These are phyloP conservation scores for Andrena haemorrhoa DNA, from an alignment of 2,888 invertebrate species.

Conservation along the genomic window DNA sequence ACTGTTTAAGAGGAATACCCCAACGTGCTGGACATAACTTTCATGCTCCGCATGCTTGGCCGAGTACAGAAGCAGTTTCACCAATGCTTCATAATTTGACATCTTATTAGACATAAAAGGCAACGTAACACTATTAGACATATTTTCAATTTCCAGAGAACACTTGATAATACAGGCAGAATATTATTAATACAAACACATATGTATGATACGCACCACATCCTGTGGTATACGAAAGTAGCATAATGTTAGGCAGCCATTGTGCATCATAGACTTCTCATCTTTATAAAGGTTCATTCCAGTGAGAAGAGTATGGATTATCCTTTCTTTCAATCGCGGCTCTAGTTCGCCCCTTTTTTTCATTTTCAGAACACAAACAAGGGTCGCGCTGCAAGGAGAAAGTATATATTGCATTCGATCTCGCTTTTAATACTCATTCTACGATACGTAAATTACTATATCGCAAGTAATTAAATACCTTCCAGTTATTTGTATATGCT, in stretches of 20 bases:
- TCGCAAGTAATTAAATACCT: slow-evolving; percentile 86
- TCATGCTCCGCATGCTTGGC: slow-evolving; percentile 93
- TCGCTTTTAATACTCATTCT: background rate
- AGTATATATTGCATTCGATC: background rate
- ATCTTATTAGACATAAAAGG: slow-evolving; percentile 86
- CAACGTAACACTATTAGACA: slow-evolving; percentile 6
- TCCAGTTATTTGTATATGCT: slow-evolving; percentile 96
- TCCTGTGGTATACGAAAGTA: slow-evolving; percentile 98
- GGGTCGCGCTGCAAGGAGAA: slow-evolving; percentile 90
- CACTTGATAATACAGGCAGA: background rate
- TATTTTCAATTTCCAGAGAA: background rate
- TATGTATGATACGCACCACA: slow-evolving; percentile 89
- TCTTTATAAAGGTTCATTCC: slow-evolving; percentile 95
- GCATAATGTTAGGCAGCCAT: slow-evolving; percentile 97
- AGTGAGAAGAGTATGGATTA: slow-evolving; percentile 93
- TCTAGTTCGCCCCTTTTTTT: slow-evolving; percentile 91
- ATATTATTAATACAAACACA: slow-evolving; percentile 1
- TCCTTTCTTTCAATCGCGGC: slow-evolving; percentile 90
- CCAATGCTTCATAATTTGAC: slow-evolving; percentile 95
- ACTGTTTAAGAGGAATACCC: slow-evolving; percentile 97
- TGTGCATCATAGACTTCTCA: slow-evolving; percentile 97
- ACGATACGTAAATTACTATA: background rate
- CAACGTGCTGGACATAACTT: slow-evolving; percentile 97
- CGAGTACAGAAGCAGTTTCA: slow-evolving; percentile 92
- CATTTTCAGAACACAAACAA: slow-evolving; percentile 97